Base-by-base conservation (phyloP, 2,888 invertebrate genomes). In the Orchesella flavescens region DNA sequence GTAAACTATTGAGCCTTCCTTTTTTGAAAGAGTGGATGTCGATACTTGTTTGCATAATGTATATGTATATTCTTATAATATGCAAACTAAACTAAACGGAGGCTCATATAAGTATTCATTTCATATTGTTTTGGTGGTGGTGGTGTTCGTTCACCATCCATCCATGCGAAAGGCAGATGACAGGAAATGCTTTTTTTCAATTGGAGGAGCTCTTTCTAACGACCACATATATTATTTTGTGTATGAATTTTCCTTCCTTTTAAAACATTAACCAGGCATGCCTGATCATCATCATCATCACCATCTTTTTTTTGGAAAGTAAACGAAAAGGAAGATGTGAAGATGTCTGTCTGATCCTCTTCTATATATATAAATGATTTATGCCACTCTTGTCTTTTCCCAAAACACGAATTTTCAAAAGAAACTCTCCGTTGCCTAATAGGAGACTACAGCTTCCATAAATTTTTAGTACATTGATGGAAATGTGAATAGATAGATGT, bases 1-100 rank as follows among this genome's bases (percentile, higher is more conserved):
- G 75, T 82, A 82, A 82, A 82, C 82, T 49, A 76, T 49, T n/a
- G n/a, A n/a, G n/a, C n/a, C n/a, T n/a, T 24, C 21, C 4, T 74
- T 34, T 82, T 75, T 69, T 74, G 34, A 34, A 7, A 4, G 34
- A 34, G 34, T 34, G 34, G 34, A 34, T 79, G 78, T 79, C 71
- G 71, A 79, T 61, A 72, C 59, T 78, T 69, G 69, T 55, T 12
- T 49, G 49, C 49, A 49, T 49, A 34, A 49, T 49, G 10, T 49
- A 49, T 12, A 15, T 2, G 10, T n/a, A 49, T 49, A 49, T 49
- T 7, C 10, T 10, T 49, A 49, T 15, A n/a, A n/a, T n/a, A n/a
- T n/a, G n/a, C n/a, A n/a, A n/a, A n/a, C n/a, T n/a, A n/a, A n/a
- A n/a, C n/a, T n/a, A n/a, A n/a, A n/a, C n/a, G n/a, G n/a, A n/a